Conservation (phyloP, 2,888 invertebrate species). For the Lycocerus yunnanus region DNA sequence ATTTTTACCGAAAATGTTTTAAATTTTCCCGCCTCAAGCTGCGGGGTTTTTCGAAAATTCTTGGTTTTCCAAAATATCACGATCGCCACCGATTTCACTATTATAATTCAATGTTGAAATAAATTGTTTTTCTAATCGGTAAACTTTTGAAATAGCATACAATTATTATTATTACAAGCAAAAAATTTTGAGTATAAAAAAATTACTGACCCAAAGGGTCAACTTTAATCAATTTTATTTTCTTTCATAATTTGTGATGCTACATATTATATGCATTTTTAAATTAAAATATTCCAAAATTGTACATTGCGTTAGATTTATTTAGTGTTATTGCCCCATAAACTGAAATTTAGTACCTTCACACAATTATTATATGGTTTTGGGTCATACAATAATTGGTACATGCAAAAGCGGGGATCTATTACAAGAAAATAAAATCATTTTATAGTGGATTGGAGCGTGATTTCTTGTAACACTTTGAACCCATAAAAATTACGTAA, state of each 20-base stretch:
- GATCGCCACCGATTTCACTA: not conserved
- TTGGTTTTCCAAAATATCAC: not conserved
- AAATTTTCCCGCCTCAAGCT: not conserved
- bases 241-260: not conserved
- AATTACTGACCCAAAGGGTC: not conserved
- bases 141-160: not conserved
- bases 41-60: not conserved
- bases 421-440: too few relatives aligned
- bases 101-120: not conserved
- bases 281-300: not conserved
- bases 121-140: not conserved
- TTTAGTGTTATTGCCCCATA: not conserved
- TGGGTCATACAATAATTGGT: too few relatives aligned
- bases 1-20: not conserved
- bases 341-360: not conserved
- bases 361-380: too few relatives aligned
- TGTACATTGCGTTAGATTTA: not conserved
- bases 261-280: not conserved
- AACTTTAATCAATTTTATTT: not conserved
- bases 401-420: not conserved
- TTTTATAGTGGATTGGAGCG: too few relatives aligned
- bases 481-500: not conserved
- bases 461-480: too few relatives aligned
- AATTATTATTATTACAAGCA: not conserved
- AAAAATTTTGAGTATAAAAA: not conserved